Conservation (phyloP, 2,113 vertebrate species). For the Pogona vitticeps region DNA sequence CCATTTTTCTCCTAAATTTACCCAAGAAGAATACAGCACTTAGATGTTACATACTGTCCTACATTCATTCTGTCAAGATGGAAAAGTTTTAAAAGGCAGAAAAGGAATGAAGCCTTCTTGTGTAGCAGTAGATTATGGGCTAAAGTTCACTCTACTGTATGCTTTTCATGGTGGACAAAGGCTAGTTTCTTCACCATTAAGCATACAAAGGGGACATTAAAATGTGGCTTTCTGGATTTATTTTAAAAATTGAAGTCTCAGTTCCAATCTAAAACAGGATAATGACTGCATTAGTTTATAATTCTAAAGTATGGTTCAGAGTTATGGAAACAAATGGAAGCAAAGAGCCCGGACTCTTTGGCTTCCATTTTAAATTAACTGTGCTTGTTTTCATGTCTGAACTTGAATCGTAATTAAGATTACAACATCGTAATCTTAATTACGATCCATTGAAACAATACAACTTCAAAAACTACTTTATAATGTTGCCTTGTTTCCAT, state of each 20-base stretch:
- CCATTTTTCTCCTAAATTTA: slow-evolving; percentile 27
- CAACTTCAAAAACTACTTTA: not conserved
- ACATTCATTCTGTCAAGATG: slow-evolving; percentile 55
- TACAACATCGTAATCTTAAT: not conserved
- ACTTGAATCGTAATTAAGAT: not conserved
- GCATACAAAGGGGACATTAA: not conserved
- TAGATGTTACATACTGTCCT: slow-evolving; percentile 47
- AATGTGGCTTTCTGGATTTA: not conserved
- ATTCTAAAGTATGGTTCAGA: not conserved
- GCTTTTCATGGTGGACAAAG: not conserved
- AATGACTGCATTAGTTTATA: not conserved
- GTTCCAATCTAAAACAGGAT: not conserved
- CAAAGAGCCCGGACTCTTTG: not conserved
- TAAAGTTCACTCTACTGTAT: not conserved
- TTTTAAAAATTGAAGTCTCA: not conserved
- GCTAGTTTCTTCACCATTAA: not conserved
- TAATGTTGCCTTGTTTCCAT: not conserved
- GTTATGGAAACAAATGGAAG: not conserved
- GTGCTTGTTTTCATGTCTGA: not conserved
- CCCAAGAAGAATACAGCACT: slow-evolving; percentile 56
- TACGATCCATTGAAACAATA: not conserved
- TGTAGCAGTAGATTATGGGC: slow-evolving; percentile 27
- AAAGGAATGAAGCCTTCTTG: slow-evolving; percentile 49
- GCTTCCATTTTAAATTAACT: not conserved
- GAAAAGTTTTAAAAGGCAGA: slow-evolving; percentile 37